Conservation (phyloP, 2,888 invertebrate genomes). For the Acanthopleura granulata region DNA sequence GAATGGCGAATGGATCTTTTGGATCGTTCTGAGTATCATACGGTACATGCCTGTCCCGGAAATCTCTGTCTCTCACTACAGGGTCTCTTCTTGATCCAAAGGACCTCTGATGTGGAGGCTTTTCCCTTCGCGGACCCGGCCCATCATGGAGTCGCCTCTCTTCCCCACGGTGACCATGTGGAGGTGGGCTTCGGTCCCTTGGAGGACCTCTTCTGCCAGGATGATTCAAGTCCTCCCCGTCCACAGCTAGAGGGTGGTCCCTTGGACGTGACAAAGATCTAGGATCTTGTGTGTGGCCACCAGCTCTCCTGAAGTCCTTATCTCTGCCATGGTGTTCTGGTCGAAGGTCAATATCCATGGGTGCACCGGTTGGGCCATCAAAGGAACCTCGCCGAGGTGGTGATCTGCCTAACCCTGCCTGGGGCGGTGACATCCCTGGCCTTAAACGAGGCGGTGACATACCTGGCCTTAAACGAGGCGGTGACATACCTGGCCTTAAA, state of each 20-base stretch:
- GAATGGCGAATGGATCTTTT: neutral
- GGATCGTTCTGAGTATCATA: neutral
- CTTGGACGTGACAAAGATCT: neutral
- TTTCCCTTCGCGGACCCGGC: constrained; percentile 3
- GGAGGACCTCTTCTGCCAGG: constrained; percentile 18
- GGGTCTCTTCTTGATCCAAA: neutral
- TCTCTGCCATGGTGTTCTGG: neutral
- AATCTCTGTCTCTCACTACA: neutral
- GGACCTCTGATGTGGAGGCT: constrained; percentile 7
- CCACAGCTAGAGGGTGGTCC: neutral
- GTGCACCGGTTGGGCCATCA: too few relatives aligned
- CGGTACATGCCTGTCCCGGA: neutral
- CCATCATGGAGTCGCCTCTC: constrained; percentile 6
- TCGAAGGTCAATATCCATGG: neutral
- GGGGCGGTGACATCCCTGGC: too few relatives aligned
- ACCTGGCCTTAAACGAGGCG: too few relatives aligned
- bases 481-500: too few relatives aligned
- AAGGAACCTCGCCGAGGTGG: too few relatives aligned
- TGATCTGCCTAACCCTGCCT: too few relatives aligned
- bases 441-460: too few relatives aligned
- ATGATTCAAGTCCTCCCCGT: neutral
- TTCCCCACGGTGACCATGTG: neutral
- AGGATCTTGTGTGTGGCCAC: constrained; percentile 11
- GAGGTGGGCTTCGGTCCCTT: neutral
- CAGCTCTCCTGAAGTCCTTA: constrained; percentile 13